A percentile compares a stretch with the other conserved stretches of the same genome.
phyloP scores from a whole-genome alignment of 2,888 invertebrate species.

The Ametastegia equiseti region DNA sequence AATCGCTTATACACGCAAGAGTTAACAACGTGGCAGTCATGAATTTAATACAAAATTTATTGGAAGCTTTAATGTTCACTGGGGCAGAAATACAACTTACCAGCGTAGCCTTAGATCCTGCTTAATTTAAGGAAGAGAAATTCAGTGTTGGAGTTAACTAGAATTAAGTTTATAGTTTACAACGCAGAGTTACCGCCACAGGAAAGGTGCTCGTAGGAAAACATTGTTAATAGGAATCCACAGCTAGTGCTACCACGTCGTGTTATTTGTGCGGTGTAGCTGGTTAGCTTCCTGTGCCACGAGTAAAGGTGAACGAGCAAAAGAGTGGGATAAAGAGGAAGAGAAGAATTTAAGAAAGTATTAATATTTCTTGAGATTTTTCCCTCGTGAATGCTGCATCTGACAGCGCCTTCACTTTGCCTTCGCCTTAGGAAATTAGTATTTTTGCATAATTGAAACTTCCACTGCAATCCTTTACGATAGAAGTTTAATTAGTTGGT shows the following conservation, averaged over 20 bases:
- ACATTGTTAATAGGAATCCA: constrained; percentile 36
- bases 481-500: constrained; percentile 44
- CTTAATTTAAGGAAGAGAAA: constrained; percentile 38
- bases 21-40: not conserved
- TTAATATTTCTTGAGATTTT: constrained; percentile 35
- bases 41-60: constrained; percentile 30
- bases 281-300: constrained; percentile 44
- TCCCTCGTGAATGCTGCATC: constrained; percentile 31
- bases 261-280: constrained; percentile 3
- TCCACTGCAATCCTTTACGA: constrained; percentile 41
- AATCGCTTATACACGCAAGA: not conserved
- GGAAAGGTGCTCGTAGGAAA: constrained; percentile 5
- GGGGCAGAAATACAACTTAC: constrained; percentile 23
- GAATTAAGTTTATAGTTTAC: constrained; percentile 39
- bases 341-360: constrained; percentile 28
- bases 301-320: constrained; percentile 19
- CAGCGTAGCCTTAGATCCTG: constrained; percentile 22
- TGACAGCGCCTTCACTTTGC: constrained; percentile 32
- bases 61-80: constrained; percentile 27
- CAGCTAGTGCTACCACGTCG: not conserved
- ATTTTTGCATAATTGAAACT: constrained; percentile 48
- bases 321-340: not conserved
- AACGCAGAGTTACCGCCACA: constrained; percentile 11
- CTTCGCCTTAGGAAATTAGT: constrained; percentile 39
- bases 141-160: constrained; percentile 29